These are phyloP conservation scores for Psophia crepitans DNA, from an alignment of 2,113 vertebrate species.

Conservation along the genomic window DNA sequence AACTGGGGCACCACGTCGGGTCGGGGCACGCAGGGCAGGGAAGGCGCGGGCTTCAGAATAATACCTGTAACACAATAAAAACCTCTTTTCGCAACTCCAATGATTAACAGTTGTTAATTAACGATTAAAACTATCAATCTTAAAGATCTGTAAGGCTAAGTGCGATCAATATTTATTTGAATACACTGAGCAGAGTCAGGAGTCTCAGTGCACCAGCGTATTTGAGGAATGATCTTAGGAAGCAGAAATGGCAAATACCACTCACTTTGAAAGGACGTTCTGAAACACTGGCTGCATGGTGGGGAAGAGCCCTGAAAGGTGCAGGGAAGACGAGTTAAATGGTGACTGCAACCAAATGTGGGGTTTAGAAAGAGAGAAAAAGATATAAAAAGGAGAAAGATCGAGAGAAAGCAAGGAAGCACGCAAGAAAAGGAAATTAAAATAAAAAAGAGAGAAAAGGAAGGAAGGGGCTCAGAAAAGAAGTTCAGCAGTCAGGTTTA, in stretches of 20 bases:
- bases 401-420: neutral
- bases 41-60: too few species aligned
- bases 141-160: neutral
- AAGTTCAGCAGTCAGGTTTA: neutral
- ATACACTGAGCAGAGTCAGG: neutral
- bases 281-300: neutral
- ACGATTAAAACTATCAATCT: neutral
- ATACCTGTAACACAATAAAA: neutral
- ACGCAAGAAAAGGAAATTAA: neutral
- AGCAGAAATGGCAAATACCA: neutral
- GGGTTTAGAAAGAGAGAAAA: neutral
- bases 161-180: neutral
- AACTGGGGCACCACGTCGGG: too few species aligned
- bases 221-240: neutral
- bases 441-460: too few species aligned
- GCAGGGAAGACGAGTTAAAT: neutral
- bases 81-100: neutral
- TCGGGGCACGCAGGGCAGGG: too few species aligned
- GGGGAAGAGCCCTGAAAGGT: neutral
- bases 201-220: neutral
- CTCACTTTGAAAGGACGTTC: accelerated
- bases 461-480: neutral
- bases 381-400: neutral
- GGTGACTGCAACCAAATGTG: neutral
- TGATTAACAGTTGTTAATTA: neutral